A percentile compares a stretch with the other conserved stretches of the same genome.
These are phyloP conservation scores for Hemicordylus capensis DNA, from an alignment of 2,113 vertebrate genomes.

Conservation along the genomic window DNA sequence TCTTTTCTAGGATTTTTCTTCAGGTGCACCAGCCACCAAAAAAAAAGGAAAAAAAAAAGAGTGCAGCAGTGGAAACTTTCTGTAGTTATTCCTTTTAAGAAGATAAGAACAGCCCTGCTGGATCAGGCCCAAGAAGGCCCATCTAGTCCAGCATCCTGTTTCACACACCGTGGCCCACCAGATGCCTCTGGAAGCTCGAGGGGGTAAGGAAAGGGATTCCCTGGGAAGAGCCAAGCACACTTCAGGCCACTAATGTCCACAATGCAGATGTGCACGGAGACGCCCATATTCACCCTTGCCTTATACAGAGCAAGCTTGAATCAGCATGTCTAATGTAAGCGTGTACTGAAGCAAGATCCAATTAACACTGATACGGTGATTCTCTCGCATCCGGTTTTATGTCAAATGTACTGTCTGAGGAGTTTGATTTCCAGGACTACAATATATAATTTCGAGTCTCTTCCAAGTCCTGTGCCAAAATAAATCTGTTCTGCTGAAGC, in stretches of 20 bases:
- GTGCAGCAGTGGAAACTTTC: background rate
- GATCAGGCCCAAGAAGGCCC: no score
- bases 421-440: no score
- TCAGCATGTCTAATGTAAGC: background rate
- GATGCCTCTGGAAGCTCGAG: no score
- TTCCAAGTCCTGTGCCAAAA: background rate
- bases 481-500: background rate
- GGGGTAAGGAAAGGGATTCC: background rate
- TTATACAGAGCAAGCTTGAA: background rate
- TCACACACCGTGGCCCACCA: no score
- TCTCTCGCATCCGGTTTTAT: no score
- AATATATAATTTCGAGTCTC: background rate
- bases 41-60: background rate
- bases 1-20: fast-evolving
- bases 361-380: no score
- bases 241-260: background rate
- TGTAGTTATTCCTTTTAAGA: background rate
- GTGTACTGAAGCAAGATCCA: background rate
- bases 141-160: no score
- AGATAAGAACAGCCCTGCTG: no score
- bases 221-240: background rate
- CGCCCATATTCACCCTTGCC: background rate
- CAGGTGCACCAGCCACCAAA: background rate
- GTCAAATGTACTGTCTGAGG: background rate
- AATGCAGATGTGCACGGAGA: background rate